These are phyloP conservation scores for Busseola fusca DNA, from an alignment of 2,888 invertebrate species.

Conservation along the genomic window DNA sequence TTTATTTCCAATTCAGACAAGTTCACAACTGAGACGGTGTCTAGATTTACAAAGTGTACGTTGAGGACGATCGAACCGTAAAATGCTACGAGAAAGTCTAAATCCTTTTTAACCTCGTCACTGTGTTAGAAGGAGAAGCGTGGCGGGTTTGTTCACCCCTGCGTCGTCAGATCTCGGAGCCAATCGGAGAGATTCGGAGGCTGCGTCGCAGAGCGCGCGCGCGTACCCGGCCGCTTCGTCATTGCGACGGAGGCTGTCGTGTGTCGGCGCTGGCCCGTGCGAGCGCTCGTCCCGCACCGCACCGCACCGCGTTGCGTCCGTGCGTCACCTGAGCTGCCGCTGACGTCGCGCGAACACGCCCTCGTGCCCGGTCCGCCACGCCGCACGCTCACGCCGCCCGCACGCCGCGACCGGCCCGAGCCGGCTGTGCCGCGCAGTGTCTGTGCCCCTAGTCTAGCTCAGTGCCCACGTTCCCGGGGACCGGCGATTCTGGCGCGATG, in stretches of 20 bases:
- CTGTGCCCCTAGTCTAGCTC: constrained; percentile 88
- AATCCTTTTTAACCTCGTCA: constrained; percentile 88
- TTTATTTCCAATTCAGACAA: constrained; percentile 60
- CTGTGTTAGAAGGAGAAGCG: constrained; percentile 86
- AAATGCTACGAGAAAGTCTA: constrained; percentile 84
- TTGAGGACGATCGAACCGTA: constrained; percentile 81
- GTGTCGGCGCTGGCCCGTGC: constrained; percentile 87
- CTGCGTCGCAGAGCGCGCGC: constrained; percentile 86
- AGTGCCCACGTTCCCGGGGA: constrained; percentile 91
- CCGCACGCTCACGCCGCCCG: constrained; percentile 45
- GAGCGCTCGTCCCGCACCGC: constrained; percentile 81
- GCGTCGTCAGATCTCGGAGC: constrained; percentile 79
- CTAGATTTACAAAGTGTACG: constrained; percentile 72
- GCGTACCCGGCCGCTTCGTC: constrained; percentile 88
- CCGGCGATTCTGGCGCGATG: constrained; percentile 91
- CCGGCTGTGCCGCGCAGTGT: constrained; percentile 85
- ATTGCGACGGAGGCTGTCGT: constrained; percentile 89
- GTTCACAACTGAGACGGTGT: constrained; percentile 64
- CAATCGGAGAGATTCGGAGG: constrained; percentile 83
- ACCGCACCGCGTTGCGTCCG: constrained; percentile 75
- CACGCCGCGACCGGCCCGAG: constrained; percentile 58
- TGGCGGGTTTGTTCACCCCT: constrained; percentile 87
- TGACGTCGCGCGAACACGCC: constrained; percentile 69
- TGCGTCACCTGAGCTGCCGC: constrained; percentile 72
- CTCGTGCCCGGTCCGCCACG: constrained; percentile 61